Conservation (phyloP, 2,797 vertebrate species). For the Peromyscus eremicus region DNA sequence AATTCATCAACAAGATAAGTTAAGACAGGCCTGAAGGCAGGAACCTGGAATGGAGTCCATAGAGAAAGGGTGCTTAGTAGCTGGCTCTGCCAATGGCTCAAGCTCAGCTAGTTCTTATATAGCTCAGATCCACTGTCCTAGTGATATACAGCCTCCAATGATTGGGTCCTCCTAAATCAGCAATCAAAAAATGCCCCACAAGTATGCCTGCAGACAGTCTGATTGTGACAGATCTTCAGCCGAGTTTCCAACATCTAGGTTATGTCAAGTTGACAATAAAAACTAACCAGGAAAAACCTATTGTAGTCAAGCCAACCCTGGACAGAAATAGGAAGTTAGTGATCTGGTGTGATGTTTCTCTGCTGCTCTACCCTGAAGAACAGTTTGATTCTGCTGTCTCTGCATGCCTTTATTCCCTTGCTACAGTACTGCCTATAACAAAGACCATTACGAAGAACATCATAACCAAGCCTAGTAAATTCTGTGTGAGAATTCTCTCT, state of each 20-base stretch:
- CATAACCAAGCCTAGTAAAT: neutral
- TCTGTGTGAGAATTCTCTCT: slow-evolving; percentile 24
- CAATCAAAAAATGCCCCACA: neutral
- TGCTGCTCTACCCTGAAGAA: neutral
- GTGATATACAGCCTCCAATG: neutral
- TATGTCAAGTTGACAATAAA: neutral
- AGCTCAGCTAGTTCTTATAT: neutral
- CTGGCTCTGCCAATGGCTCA: neutral
- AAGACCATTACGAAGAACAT: neutral
- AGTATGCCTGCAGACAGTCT: neutral
- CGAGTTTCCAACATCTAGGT: neutral
- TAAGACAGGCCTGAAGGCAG: neutral
- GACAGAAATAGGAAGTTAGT: slow-evolving; percentile 12
- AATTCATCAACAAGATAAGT: neutral
- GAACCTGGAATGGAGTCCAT: neutral
- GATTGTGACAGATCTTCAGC: neutral
- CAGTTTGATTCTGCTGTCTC: neutral
- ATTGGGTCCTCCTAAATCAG: neutral
- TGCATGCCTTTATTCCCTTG: neutral
- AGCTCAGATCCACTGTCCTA: neutral
- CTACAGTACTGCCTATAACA: neutral
- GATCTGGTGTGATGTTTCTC: neutral
- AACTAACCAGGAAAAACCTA: neutral
- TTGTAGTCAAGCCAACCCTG: neutral
- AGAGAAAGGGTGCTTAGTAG: neutral